Evolutionary conservation across 2,113 vertebrate genomes (phyloP).

Genomic region (Heteronetta atricapilla): DNA sequence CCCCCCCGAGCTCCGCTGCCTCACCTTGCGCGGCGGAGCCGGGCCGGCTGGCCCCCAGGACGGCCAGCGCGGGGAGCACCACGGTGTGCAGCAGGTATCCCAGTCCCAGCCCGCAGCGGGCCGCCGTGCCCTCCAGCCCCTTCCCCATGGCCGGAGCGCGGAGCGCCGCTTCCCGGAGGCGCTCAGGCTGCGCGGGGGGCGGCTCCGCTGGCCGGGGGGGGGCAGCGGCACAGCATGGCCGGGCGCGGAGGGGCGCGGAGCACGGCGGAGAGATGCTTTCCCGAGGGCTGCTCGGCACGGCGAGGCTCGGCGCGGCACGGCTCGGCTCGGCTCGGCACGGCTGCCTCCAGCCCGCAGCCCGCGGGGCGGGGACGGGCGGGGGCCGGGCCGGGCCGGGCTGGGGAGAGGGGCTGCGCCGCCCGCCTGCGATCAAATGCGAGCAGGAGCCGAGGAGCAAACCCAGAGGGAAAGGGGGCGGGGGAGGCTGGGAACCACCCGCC

Average conservation of each 20-base stretch:
- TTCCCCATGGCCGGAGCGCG: constrained; percentile 79
- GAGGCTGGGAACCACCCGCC: constrained; percentile 36
- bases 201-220: background rate
- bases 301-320: too few relatives aligned
- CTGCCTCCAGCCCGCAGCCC: too few relatives aligned
- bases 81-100: constrained; percentile 82
- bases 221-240: constrained; percentile 36
- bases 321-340: background rate
- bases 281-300: background rate
- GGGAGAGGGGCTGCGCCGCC: background rate
- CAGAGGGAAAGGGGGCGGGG: constrained; percentile 59
- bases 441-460: constrained; percentile 7
- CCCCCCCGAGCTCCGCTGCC: background rate
- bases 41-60: constrained; percentile 81
- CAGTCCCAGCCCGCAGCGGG: constrained; percentile 84
- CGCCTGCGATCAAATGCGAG: constrained; percentile 30
- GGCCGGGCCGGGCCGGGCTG: background rate
- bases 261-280: background rate
- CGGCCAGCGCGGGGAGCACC: constrained; percentile 83
- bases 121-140: constrained; percentile 81
- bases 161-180: background rate
- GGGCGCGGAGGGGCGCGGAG: background rate
- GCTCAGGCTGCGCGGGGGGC: background rate
- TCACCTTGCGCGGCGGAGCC: constrained; percentile 88
- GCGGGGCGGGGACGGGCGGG: constrained; percentile 3